A percentile compares a stretch with the other conserved stretches of the same genome.
These are phyloP conservation scores for Galeruca laticollis DNA, from an alignment of 2,888 invertebrate genomes.

Conservation along the genomic window DNA sequence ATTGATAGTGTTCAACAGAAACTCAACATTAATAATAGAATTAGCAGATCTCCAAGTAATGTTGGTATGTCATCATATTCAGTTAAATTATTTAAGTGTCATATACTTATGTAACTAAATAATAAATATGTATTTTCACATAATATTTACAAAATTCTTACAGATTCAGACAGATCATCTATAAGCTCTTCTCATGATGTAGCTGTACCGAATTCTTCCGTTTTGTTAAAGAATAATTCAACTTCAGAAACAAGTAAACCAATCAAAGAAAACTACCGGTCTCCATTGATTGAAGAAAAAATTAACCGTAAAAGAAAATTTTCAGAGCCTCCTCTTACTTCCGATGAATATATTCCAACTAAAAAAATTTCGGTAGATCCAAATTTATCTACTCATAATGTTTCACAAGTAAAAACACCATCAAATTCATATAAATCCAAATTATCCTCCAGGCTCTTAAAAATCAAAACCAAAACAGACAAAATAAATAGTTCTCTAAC, in stretches of 20 bases:
- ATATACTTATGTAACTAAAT: too few relatives aligned
- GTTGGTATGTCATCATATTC: not conserved
- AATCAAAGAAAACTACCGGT: conserved; percentile 12
- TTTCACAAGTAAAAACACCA: not conserved
- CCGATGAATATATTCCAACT: not conserved
- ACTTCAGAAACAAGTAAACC: not conserved
- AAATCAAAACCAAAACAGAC: conserved; percentile 24
- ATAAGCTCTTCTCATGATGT: not conserved
- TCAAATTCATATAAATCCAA: not conserved
- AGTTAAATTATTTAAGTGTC: not conserved
- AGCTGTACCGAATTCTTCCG: not conserved
- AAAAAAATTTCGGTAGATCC: conserved; percentile 10
- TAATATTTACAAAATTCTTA: not conserved
- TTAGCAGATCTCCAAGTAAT: not conserved
- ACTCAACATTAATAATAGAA: conserved; percentile 29
- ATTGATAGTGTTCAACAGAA: conserved; percentile 27
- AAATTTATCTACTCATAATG: not conserved
- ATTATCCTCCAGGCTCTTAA: conserved; percentile 25
- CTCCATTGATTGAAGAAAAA: conserved; percentile 9
- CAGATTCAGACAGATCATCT: not conserved
- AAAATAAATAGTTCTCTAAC: conserved; percentile 13
- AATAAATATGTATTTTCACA: not conserved
- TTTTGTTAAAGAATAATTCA: not conserved
- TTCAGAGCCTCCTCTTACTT: not conserved
- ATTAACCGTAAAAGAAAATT: conserved; percentile 9